A percentile compares a stretch with the other conserved stretches of the same genome.
These are phyloP conservation scores for Typhlichthys subterraneus DNA, from an alignment of 2,797 vertebrate species.

Conservation along the genomic window DNA sequence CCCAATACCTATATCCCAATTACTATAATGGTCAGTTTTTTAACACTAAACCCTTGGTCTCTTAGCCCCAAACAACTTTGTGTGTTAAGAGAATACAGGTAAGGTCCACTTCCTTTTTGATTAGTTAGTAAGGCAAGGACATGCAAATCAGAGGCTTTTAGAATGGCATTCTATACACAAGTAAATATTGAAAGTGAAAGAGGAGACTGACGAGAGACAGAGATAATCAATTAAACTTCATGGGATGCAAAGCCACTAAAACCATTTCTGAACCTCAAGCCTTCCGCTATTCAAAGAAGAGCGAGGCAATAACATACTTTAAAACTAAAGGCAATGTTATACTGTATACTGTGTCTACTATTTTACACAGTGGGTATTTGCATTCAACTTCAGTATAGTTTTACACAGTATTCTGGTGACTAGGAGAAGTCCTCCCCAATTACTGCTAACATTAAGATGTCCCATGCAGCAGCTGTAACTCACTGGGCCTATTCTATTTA, in stretches of 20 bases:
- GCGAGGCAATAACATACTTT: too few species aligned
- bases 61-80: background rate
- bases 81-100: conserved; percentile 13
- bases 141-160: conserved; percentile 22
- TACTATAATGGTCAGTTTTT: conserved; percentile 47
- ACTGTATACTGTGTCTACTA: too few species aligned
- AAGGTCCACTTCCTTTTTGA: conserved; percentile 26
- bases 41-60: conserved; percentile 2
- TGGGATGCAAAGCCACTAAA: conserved; percentile 24
- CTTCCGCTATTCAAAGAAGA: too few species aligned
- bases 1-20: conserved; percentile 33
- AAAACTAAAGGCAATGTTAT: too few species aligned
- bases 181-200: conserved; percentile 16
- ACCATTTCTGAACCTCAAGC: conserved; percentile 4
- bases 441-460: too few species aligned
- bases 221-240: conserved; percentile 23
- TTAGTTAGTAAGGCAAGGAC: conserved; percentile 26
- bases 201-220: conserved; percentile 1
- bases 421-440: too few species aligned
- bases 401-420: too few species aligned
- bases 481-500: too few species aligned
- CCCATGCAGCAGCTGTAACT: too few species aligned
- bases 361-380: too few species aligned
- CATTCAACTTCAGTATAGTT: too few species aligned
- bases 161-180: conserved; percentile 23